Percentiles rank a stretch among this genome's conserved stretches.
These are phyloP conservation scores for Synergus itoensis DNA, from an alignment of 2,888 invertebrate species.

Conservation along the genomic window DNA sequence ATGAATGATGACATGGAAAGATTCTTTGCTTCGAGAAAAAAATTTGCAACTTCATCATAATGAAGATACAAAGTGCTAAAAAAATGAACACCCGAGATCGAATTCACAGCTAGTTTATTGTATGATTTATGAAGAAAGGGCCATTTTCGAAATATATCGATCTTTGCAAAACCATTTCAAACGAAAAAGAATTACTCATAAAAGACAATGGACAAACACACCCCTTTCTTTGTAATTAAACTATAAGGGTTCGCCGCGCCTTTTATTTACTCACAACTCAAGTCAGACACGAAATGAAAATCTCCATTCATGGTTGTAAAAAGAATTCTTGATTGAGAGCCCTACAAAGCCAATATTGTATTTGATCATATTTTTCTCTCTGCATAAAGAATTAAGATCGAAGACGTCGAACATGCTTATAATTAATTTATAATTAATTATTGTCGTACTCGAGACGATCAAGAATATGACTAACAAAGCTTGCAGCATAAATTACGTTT, in stretches of 20 bases:
- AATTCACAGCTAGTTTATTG: too few species aligned
- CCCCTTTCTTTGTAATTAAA: not conserved
- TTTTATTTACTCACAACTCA: constrained; percentile 34
- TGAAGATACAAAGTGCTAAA: too few species aligned
- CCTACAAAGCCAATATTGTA: not conserved
- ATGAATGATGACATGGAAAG: too few species aligned
- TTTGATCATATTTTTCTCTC: not conserved
- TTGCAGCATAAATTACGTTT: not conserved
- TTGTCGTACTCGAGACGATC: not conserved
- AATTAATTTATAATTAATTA: constrained; percentile 20
- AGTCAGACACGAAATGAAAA: not conserved
- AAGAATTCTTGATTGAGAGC: not conserved
- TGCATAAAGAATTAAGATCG: not conserved
- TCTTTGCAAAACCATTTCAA: not conserved
- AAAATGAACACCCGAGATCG: too few species aligned
- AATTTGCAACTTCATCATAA: too few species aligned
- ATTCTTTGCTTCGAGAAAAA: too few species aligned
- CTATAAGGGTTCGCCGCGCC: not conserved
- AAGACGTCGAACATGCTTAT: not conserved
- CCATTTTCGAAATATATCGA: not conserved
- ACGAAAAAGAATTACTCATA: not conserved
- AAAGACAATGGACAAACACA: not conserved
- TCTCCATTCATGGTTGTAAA: constrained; percentile 1
- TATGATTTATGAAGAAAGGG: too few species aligned
- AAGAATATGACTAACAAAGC: not conserved